Conservation (phyloP, 1,140 invertebrate genomes). For the Spodoptera litura region DNA sequence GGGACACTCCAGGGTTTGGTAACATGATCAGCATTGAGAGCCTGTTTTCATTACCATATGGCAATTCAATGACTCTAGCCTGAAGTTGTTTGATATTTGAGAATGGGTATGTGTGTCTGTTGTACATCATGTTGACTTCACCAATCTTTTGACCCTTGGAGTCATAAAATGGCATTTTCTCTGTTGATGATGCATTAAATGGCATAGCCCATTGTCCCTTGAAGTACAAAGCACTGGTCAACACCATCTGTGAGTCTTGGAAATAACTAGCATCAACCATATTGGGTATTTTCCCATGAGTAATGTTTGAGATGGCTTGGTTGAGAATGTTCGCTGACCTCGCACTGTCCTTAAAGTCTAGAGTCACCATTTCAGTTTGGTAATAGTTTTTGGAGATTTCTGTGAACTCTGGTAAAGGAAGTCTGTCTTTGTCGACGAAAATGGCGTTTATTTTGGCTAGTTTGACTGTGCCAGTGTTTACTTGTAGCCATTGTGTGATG, state of each 20-base stretch:
- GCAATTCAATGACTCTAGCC: constrained; percentile 90
- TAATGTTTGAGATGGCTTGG: constrained; percentile 87
- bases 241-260: constrained; percentile 87
- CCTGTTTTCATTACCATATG: constrained; percentile 88
- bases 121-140: constrained; percentile 88
- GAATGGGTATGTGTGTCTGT: constrained; percentile 85
- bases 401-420: constrained; percentile 70
- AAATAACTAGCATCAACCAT: constrained; percentile 86
- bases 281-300: constrained; percentile 89
- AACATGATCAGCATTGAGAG: constrained; percentile 90
- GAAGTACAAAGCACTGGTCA: constrained; percentile 94
- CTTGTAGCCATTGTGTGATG: constrained; percentile 72
- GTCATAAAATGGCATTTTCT: constrained; percentile 84
- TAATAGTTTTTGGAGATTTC: constrained; percentile 81
- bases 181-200: constrained; percentile 90
- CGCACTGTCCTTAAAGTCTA: constrained; percentile 87
- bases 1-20: constrained; percentile 85
- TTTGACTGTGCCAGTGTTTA: constrained; percentile 73
- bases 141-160: constrained; percentile 83
- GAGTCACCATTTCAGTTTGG: constrained; percentile 83
- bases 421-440: constrained; percentile 64
- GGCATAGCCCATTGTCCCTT: constrained; percentile 92
- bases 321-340: constrained; percentile 88
- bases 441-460: constrained; percentile 74
- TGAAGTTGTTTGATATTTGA: constrained; percentile 86